Base-by-base conservation (phyloP, 2,797 vertebrate genomes). In the Alosa sapidissima region DNA sequence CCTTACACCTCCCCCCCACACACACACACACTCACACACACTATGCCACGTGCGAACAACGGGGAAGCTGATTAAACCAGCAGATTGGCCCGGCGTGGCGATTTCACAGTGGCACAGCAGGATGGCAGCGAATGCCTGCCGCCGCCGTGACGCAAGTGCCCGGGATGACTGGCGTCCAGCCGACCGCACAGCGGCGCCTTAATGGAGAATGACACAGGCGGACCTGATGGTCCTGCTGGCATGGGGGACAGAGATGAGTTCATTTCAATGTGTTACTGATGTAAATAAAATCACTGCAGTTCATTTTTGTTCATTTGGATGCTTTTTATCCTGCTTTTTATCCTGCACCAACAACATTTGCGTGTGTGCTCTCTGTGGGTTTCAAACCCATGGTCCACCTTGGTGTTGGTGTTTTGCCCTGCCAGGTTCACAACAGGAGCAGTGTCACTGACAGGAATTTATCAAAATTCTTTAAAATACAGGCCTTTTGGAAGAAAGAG, bases 1-100 rank as follows among this genome's bases (percentile, higher is more conserved):
- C 49, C 82, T 9, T 1, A 28, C 10, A 10, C 24, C 16, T 55
- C n/a, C 45, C 58, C 24, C 58, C 24, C 60, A 62, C 60, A 62
- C n/a, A 62, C 60, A 62, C 60, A 62, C 55, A 60, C 19, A 60
- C 55, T 58, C 13, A 60, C n/a, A 62, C 8, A 8, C 60, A 60
- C 58, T 21, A 0, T 21, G 14, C 5, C n/a, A 24, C 5, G 1
- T 62, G 8, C 24, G 19, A 55, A 65, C 24, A 16, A 36, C 11
- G 58, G 55, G 81, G 60, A 84, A 81, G 68, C 72, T 85, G 83
- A 90, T 89, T 86, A 90, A 90, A 91, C 87, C 84, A 87, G 86
- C 86, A 83, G 81, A 88, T 87, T 41, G 84, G 81, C 82, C 84
- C 68, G 85, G 81, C 65, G 72, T 86, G 84, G 81, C 10, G 55